Percentiles rank a stretch among this genome's conserved stretches.
Conservation (phyloP, 2,888 invertebrate genomes). For the Aleiodes alternator region DNA sequence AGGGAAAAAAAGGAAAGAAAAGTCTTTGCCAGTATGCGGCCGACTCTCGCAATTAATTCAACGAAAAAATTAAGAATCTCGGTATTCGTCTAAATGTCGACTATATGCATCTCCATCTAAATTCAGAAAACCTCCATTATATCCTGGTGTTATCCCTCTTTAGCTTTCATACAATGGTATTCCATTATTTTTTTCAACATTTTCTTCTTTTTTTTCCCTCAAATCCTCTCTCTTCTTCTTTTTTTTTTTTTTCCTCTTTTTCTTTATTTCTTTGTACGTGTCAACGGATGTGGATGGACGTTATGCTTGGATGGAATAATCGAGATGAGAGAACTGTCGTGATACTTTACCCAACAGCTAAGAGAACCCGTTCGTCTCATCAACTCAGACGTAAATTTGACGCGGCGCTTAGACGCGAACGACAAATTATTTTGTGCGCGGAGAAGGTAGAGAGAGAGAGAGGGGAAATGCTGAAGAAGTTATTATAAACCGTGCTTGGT, state of each 20-base stretch:
- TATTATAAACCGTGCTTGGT: conserved; percentile 21
- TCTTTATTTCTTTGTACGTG: conserved; percentile 38
- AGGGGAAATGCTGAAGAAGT: not conserved
- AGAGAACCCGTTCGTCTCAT: conserved; percentile 47
- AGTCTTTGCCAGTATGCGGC: conserved; percentile 36
- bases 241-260: conserved; percentile 3
- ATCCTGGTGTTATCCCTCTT: conserved; percentile 19
- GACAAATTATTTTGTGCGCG: conserved; percentile 33
- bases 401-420: conserved; percentile 30
- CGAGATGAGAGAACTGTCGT: conserved; percentile 67
- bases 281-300: conserved; percentile 24
- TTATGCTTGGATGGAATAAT: conserved; percentile 53
- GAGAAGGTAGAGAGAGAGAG: not conserved
- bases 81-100: conserved; percentile 38
- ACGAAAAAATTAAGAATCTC: conserved; percentile 62
- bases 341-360: conserved; percentile 31
- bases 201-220: no score
- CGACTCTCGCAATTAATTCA: conserved; percentile 68
- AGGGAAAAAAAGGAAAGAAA: conserved; percentile 55
- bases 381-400: conserved; percentile 47
- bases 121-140: conserved; percentile 36
- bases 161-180: conserved; percentile 28
- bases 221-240: not conserved
- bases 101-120: conserved; percentile 46
- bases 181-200: conserved; percentile 12